Conservation (phyloP, 2,888 invertebrate species). For the Sussaba pulchella region DNA sequence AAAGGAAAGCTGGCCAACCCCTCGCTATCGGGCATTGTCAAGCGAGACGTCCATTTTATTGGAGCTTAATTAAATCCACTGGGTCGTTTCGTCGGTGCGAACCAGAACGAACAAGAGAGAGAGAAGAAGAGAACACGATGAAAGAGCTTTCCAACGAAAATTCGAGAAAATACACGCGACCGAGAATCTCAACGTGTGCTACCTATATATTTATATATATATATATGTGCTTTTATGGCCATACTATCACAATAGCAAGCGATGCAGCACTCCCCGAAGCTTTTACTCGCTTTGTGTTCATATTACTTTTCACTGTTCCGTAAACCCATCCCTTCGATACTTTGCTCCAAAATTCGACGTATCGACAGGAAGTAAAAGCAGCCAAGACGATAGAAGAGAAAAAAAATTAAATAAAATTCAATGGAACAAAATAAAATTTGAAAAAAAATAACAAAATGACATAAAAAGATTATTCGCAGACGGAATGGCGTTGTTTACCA, state of each 20-base stretch:
- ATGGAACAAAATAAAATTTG: neutral
- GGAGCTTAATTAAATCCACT: slow-evolving; percentile 79
- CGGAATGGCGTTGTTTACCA: slow-evolving; percentile 52
- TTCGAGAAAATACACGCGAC: slow-evolving; percentile 29
- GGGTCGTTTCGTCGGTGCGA: slow-evolving; percentile 67
- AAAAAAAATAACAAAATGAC: too few relatives aligned
- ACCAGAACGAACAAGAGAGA: slow-evolving; percentile 66
- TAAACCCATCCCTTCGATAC: slow-evolving; percentile 10
- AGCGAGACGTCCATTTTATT: slow-evolving; percentile 78
- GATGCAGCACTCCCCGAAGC: slow-evolving; percentile 7
- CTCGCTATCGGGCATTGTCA: slow-evolving; percentile 52
- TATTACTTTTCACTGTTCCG: slow-evolving; percentile 21
- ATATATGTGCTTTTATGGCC: neutral
- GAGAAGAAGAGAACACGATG: slow-evolving; percentile 66
- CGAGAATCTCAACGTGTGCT: slow-evolving; percentile 27
- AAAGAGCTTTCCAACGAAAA: slow-evolving; percentile 33
- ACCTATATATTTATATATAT: neutral
- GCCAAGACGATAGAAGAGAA: neutral
- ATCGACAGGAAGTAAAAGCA: neutral
- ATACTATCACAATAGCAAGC: neutral
- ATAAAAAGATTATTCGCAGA: slow-evolving; percentile 52
- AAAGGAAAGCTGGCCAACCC: slow-evolving; percentile 20
- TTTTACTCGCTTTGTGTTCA: neutral
- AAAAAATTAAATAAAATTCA: neutral
- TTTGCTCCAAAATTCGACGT: neutral